Conservation (phyloP, 1,140 invertebrate species). For the Drosophila dunni region DNA sequence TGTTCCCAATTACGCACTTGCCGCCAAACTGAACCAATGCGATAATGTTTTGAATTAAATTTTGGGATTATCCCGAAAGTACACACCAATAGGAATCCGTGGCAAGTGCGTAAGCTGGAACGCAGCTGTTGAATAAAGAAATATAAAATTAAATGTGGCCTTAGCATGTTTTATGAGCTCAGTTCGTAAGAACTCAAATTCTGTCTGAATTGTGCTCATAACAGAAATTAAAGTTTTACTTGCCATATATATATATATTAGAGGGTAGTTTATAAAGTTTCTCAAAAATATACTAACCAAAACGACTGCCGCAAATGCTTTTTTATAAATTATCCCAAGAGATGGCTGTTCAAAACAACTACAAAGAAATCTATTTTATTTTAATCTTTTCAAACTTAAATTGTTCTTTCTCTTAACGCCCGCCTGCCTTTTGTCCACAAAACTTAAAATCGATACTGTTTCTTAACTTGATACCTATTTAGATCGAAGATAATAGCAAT, state of each 20-base stretch:
- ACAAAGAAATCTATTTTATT: slow-evolving; percentile 3
- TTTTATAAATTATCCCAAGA: slow-evolving; percentile 48
- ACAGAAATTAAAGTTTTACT: slow-evolving; percentile 51
- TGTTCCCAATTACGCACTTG: slow-evolving; percentile 2
- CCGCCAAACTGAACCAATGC: neutral
- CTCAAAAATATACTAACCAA: slow-evolving; percentile 48
- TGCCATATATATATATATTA: slow-evolving; percentile 26
- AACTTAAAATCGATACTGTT: slow-evolving; percentile 40
- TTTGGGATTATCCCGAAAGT: neutral
- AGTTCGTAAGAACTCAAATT: slow-evolving; percentile 11
- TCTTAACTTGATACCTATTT: slow-evolving; percentile 46
- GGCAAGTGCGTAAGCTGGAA: neutral
- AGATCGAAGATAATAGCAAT: slow-evolving; percentile 54
- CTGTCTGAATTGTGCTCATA: slow-evolving; percentile 72
- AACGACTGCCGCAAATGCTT: slow-evolving; percentile 75
- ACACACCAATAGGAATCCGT: neutral
- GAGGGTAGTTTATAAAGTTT: slow-evolving; percentile 39
- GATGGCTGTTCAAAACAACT: slow-evolving; percentile 48
- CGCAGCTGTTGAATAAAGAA: slow-evolving; percentile 18
- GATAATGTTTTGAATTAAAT: neutral
- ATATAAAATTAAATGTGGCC: slow-evolving; percentile 75
- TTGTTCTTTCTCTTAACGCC: slow-evolving; percentile 6
- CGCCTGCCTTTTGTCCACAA: slow-evolving; percentile 60
- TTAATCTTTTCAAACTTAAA: slow-evolving; percentile 1
- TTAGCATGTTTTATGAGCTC: slow-evolving; percentile 76